phyloP scores from a whole-genome alignment of 2,797 vertebrate genomes.

The Lagocephalus sceleratus region DNA sequence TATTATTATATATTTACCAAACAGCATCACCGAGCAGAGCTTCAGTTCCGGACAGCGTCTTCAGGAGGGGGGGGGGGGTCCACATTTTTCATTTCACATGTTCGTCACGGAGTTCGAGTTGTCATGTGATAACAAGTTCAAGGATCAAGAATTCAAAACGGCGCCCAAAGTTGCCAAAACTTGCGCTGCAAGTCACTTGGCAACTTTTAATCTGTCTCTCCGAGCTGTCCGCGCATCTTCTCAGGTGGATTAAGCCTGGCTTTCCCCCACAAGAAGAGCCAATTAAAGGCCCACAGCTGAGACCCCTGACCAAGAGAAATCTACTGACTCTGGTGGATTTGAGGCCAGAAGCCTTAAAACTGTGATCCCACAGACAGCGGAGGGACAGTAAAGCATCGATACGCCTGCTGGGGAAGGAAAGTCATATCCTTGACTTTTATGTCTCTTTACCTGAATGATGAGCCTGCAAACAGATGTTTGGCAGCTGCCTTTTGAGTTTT shows the following conservation, averaged over 20 bases:
- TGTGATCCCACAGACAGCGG: no score
- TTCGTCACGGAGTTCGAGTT: no score
- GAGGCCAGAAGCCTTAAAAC: slow-evolving; percentile 11
- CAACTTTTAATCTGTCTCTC: not conserved
- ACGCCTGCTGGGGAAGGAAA: no score
- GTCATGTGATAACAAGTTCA: no score
- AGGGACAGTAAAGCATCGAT: no score
- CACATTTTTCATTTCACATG: no score
- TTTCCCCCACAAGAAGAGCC: slow-evolving; percentile 13
- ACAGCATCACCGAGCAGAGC: slow-evolving; percentile 15
- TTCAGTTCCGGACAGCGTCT: not conserved
- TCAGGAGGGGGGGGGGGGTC: not conserved
- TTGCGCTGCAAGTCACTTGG: not conserved
- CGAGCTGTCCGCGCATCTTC: slow-evolving; percentile 7
- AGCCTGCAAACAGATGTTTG: no score
- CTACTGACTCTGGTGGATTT: slow-evolving; percentile 28
- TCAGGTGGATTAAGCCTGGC: slow-evolving; percentile 36
- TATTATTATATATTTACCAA: slow-evolving; percentile 33
- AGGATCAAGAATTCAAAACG: no score
- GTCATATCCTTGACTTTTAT: no score
- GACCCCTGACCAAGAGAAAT: slow-evolving; percentile 13
- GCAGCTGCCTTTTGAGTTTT: no score
- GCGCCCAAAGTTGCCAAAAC: no score
- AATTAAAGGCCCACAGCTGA: slow-evolving; percentile 11
- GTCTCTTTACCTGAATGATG: no score